These are phyloP conservation scores for Leptarthrus brevirostris DNA, from an alignment of 2,888 invertebrate genomes.

Conservation along the genomic window DNA sequence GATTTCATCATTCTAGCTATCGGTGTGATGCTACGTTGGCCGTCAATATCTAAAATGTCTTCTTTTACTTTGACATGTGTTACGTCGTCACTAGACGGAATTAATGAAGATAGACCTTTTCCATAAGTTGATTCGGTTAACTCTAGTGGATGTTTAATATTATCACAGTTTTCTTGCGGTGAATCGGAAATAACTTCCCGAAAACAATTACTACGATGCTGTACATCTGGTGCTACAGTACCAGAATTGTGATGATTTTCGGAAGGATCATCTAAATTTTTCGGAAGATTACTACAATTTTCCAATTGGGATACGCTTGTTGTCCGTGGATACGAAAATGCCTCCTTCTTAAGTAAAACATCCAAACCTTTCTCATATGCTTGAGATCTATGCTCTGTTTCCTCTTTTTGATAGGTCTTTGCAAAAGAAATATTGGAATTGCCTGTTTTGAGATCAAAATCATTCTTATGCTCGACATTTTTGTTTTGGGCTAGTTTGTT, in stretches of 20 bases:
- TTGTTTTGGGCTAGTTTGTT: no score
- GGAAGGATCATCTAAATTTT: background rate
- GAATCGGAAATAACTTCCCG: background rate
- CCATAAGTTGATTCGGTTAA: background rate
- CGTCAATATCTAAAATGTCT: background rate
- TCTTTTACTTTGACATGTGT: background rate
- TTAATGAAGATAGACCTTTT: background rate
- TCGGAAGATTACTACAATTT: no score
- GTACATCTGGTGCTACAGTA: background rate
- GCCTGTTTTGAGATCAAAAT: no score
- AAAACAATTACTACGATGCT: background rate
- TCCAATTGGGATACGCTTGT: no score
- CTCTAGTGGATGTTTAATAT: background rate
- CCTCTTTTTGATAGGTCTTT: no score
- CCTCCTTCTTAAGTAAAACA: no score
- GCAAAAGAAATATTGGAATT: no score
- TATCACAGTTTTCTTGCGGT: conserved; percentile 27
- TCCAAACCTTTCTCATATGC: no score
- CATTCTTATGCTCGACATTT: no score
- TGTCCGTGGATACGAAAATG: no score
- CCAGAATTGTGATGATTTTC: background rate
- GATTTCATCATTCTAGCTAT: conserved; percentile 22
- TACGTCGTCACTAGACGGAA: background rate
- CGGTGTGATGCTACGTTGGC: conserved; percentile 18
- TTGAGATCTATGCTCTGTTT: no score